Percentiles rank a stretch among this genome's conserved stretches.
Evolutionary conservation across 2,888 invertebrate species (phyloP).

Genomic region (Erpobdella octoculata): DNA sequence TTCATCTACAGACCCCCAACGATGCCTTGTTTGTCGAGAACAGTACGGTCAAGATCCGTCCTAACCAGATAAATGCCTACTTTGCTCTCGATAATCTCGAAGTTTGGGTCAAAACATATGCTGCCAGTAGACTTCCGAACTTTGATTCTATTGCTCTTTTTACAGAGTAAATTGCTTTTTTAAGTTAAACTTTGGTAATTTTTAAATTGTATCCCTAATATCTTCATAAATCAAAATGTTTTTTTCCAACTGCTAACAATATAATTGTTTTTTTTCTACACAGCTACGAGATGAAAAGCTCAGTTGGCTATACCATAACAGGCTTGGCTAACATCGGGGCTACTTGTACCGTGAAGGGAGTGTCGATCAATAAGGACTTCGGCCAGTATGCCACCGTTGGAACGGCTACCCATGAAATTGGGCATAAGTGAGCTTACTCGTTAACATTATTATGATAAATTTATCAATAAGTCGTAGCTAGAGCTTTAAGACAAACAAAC

Average conservation of each 20-base stretch:
- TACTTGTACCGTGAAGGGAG: constrained; percentile 23
- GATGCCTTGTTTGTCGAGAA: constrained; percentile 29
- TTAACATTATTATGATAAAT: background rate
- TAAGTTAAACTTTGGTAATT: background rate
- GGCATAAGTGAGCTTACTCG: constrained; percentile 34
- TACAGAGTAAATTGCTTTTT: constrained; percentile 21
- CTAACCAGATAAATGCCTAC: background rate
- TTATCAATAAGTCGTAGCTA: background rate
- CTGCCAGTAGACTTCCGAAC: constrained; percentile 10
- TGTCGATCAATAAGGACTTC: constrained; percentile 30
- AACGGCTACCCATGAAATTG: constrained; percentile 40
- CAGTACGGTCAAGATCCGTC: background rate
- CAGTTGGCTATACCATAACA: background rate
- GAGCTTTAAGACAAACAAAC: no score
- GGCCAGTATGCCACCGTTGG: constrained; percentile 32
- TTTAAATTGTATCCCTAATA: background rate
- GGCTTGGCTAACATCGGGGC: constrained; percentile 27
- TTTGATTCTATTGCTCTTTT: constrained; percentile 26
- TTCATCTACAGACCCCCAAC: constrained; percentile 16
- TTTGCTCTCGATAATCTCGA: constrained; percentile 5
- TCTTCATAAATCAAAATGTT: background rate
- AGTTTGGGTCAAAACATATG: constrained; percentile 10
- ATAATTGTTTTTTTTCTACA: background rate
- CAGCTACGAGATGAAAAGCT: background rate
- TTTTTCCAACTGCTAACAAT: background rate